Percentiles rank a stretch among this genome's conserved stretches.
These are phyloP conservation scores for Philaenus spumarius DNA, from an alignment of 1,140 invertebrate species.

Conservation along the genomic window DNA sequence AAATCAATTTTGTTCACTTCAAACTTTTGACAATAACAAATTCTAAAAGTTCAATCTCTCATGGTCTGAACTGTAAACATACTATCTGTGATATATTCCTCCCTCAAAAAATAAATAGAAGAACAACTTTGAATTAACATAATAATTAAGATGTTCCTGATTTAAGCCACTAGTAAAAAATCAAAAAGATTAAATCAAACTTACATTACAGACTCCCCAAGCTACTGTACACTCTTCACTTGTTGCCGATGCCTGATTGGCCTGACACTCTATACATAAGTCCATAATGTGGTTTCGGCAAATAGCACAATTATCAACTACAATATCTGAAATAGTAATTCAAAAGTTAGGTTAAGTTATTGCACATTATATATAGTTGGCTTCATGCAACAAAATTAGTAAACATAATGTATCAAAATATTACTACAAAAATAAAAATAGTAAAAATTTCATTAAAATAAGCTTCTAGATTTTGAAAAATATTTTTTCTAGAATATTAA, in stretches of 20 bases:
- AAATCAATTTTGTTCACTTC: neutral
- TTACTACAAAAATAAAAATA: no score
- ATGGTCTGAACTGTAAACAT: no score
- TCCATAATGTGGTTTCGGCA: slow-evolving; percentile 99
- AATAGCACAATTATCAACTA: slow-evolving; percentile 99
- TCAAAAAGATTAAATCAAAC: slow-evolving; percentile 30
- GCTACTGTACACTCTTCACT: slow-evolving; percentile 99
- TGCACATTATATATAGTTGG: no score
- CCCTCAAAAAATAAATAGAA: no score
- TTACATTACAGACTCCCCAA: slow-evolving; percentile 98
- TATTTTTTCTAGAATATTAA: no score
- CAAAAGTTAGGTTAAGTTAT: neutral
- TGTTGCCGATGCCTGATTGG: slow-evolving; percentile 96
- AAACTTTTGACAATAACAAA: neutral
- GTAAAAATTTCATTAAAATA: no score
- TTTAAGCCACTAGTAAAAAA: no score
- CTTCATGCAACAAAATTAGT: no score
- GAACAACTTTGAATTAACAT: neutral
- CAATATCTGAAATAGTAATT: slow-evolving; percentile 69
- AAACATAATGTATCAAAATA: no score
- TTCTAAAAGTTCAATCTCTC: neutral
- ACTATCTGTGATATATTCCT: no score
- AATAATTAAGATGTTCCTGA: slow-evolving; percentile 8
- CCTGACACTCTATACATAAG: slow-evolving; percentile 99
- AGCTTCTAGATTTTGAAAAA: no score